Conservation (phyloP, 2,113 vertebrate genomes). For the Mesocricetus auratus region DNA sequence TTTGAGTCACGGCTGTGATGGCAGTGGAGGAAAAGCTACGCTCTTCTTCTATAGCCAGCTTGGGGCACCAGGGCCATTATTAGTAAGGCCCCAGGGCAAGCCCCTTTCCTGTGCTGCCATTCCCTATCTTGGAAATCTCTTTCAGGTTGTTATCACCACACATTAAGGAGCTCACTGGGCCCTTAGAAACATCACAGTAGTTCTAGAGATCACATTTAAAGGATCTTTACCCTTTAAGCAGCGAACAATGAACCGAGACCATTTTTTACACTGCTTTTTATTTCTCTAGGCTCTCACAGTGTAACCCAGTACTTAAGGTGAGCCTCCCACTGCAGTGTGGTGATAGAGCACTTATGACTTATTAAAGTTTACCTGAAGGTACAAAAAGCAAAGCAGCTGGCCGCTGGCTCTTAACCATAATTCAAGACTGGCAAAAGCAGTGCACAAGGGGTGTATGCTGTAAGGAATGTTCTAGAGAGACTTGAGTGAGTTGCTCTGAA, state of each 20-base stretch:
- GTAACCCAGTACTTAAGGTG: not conserved
- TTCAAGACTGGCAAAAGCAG: slow-evolving; percentile 1
- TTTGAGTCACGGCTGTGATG: not conserved
- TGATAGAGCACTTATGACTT: no score
- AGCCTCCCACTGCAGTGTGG: not conserved
- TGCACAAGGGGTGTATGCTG: not conserved
- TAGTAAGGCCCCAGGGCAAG: not conserved
- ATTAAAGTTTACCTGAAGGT: no score
- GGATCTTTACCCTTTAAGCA: not conserved
- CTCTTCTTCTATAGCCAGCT: not conserved
- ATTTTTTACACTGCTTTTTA: not conserved
- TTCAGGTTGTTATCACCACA: not conserved
- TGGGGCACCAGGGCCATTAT: not conserved
- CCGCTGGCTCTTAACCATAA: not conserved
- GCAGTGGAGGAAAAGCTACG: not conserved
- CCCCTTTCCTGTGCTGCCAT: not conserved
- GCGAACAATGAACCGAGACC: slow-evolving; percentile 5
- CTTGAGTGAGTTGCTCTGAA: slow-evolving; percentile 27
- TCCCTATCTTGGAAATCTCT: not conserved
- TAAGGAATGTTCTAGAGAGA: not conserved
- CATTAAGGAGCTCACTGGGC: not conserved
- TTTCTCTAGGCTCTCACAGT: not conserved
- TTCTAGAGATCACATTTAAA: slow-evolving; percentile 49
- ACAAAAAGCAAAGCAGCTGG: no score
- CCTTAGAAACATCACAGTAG: not conserved